Evolutionary conservation across 1,140 invertebrate genomes (phyloP).

Genomic region (Zaprionus kolodkinae): DNA sequence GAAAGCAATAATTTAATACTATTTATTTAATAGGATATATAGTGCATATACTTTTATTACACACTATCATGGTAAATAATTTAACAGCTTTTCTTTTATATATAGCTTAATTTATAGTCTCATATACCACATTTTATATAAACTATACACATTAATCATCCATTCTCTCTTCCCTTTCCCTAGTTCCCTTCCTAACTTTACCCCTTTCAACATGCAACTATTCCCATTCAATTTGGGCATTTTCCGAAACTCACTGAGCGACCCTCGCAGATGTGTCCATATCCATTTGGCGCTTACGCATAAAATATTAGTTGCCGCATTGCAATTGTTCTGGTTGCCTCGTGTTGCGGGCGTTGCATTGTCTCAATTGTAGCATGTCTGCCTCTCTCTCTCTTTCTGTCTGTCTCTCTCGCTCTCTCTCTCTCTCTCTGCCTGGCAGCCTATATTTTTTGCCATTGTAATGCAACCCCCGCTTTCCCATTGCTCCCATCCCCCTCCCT

Average conservation of each 20-base stretch:
- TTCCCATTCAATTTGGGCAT: not conserved
- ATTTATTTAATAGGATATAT: no score
- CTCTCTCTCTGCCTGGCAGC: conserved; percentile 27
- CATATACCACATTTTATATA: no score
- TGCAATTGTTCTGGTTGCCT: conserved; percentile 68
- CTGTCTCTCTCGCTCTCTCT: not conserved
- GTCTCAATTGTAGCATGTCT: conserved; percentile 47
- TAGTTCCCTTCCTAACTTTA: not conserved
- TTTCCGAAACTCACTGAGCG: not conserved
- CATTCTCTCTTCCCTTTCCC: no score
- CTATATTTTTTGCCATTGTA: conserved; percentile 72
- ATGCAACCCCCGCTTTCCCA: conserved; percentile 30
- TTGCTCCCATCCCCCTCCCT: not conserved
- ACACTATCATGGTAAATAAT: no score
- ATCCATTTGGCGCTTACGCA: conserved; percentile 66
- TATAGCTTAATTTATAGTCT: no score
- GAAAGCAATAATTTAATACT: not conserved
- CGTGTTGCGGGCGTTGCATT: conserved; percentile 77
- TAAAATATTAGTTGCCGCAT: conserved; percentile 80
- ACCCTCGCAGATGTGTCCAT: conserved; percentile 30
- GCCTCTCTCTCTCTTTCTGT: not conserved
- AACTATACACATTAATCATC: no score
- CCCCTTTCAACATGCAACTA: not conserved
- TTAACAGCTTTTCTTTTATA: no score
- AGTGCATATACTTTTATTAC: no score